Evolutionary conservation across 2,888 invertebrate genomes (phyloP), one percentile per base, ranked within the genome.

Genomic region (Hermaeophaga mercurialis): DNA sequence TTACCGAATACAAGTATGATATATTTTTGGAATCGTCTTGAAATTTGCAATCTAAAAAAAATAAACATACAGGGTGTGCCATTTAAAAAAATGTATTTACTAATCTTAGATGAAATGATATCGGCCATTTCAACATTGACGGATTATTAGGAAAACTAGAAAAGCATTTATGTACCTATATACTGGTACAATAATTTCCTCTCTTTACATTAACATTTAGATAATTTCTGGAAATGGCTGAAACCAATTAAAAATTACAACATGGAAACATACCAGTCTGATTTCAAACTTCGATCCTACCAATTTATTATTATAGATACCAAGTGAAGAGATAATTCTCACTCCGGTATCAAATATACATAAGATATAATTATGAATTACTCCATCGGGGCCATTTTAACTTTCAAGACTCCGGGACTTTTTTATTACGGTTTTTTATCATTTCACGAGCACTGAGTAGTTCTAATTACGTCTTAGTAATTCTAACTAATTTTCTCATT

Each of bases 291-390:
- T 43, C 41, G 31, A 39, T 9, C 19, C 4, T 7, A 18, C 39
- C 48, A 44, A 52, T 54, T 55, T 47, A 55, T 58, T 56, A 61
- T 56, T 53, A 48, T 49, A 33, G 28, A 45, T 43, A 53, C 53
- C 53, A 41, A 53, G 46, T 28, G 58, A 44, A 50, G 43, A 46
- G 55, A 61, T 53, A 55, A 60, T 60, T 55, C 55, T 55, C 61
- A 58, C 45, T 58, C 22, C 44, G 44, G 45, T 45, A 61, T 61
- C 58, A 48, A 55, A 53, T 61, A 55, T 54, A 58, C 53, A 57
- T 53, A 57, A 57, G 53, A 52, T 57, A 59, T 66, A 66, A 68
- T 66, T 68, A 68, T 59, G 65, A 65, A 66, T 65, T 66, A 65
- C 54, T 53, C 28, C 39, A 41, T 41, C 31, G 26, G 38, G 22